Conservation (phyloP, 2,797 vertebrate species). For the Acanthurus leucopareius region DNA sequence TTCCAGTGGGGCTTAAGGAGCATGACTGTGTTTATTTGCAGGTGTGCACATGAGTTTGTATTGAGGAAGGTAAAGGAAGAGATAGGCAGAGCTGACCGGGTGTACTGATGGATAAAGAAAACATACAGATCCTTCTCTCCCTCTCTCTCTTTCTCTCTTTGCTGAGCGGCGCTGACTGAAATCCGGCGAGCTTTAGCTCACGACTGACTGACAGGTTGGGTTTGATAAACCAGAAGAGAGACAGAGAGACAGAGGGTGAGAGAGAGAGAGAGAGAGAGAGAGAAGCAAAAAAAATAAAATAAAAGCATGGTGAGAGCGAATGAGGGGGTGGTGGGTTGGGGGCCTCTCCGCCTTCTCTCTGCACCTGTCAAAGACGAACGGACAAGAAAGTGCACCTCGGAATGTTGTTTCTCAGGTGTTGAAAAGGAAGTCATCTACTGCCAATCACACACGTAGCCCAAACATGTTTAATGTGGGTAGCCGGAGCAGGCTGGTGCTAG, state of each 20-base stretch:
- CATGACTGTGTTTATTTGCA: constrained; percentile 17
- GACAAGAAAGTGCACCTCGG: constrained; percentile 66
- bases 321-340: background rate
- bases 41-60: constrained; percentile 22
- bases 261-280: constrained; percentile 31
- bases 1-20: constrained; percentile 18
- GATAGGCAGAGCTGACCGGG: constrained; percentile 26
- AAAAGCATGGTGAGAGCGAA: background rate
- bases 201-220: constrained; percentile 64
- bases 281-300: background rate
- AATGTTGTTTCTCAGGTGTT: constrained; percentile 60
- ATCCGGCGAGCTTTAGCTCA: constrained; percentile 55
- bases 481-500: constrained; percentile 1
- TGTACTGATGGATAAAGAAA: constrained; percentile 61
- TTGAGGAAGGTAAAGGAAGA: constrained; percentile 7
- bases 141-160: constrained; percentile 29
- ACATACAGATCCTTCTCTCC: constrained; percentile 43
- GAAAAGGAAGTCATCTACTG: constrained; percentile 54
- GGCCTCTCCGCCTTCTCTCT: constrained; percentile 29
- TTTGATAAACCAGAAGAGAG: constrained; percentile 61
- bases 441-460: constrained; percentile 46
- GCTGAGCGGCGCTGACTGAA: constrained; percentile 58
- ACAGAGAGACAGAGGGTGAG: constrained; percentile 26
- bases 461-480: constrained; percentile 37
- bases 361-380: constrained; percentile 57